Evolutionary conservation across 2,888 invertebrate species (phyloP), one percentile per base, ranked within the genome.

Genomic region (Hipparchia sbordonii): DNA sequence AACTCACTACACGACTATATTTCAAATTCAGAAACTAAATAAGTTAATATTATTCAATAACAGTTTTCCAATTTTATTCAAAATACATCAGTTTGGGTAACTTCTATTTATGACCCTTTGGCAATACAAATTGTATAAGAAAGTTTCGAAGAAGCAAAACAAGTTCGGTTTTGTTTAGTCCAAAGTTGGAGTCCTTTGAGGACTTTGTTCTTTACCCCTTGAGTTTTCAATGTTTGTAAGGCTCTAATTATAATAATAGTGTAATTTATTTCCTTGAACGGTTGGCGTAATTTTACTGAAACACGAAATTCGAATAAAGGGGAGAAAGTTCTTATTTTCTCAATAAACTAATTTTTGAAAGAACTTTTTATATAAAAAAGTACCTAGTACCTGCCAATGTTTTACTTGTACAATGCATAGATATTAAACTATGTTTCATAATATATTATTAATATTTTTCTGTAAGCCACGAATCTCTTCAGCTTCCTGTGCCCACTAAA

Each of bases 161-260:
- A 77, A 79, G 74, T 79, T 78, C 74, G 65, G 75, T 77, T 77
- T 77, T 76, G 77, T 77, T 77, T 78, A 74, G 73, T 74, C 70
- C 68, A 68, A 66, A 73, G 76, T 71, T 77, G 75, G 73, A 74
- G 67, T 71, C 78, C 79, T 77, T 77, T 65, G 72, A 67, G 72
- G 48, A 33, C n/a, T 5, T 52, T 46, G 72, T 39, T 23, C 48
- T 23, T 67, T 33, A 48, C 72, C 52, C 62, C 68, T 71, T 73
- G 69, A 76, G 70, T 71, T 70, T 76, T 70, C 67, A 67, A 57
- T 74, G 72, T 73, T 72, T 63, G 65, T 73, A 59, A 65, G 74
- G 39, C 39, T 39, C 3, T 39, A 39, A 39, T 39, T 39, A 5
- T 4, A 39, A 39, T 39, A 12, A 51, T 33, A 65, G 62, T 63